Base-by-base conservation (phyloP, 2,888 invertebrate genomes). In the Tholera decimalis region DNA sequence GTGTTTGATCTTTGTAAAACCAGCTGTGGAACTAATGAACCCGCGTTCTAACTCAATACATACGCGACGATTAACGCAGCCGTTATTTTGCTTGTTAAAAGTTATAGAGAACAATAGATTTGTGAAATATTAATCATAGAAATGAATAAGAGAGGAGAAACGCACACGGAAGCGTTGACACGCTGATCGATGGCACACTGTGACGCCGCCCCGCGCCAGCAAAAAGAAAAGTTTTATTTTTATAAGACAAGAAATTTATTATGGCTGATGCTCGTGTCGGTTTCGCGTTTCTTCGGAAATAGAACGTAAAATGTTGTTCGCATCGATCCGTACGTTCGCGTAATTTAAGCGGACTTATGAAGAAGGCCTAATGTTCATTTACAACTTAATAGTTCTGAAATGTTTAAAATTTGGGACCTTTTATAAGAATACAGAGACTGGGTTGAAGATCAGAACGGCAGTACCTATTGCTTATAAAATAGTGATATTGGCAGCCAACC, bases 211-310 rank as follows among this genome's bases (percentile, higher is more conserved):
- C 87, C 89, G 87, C 89, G 89, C 88, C 88, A 88, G 89, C 92
- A 92, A 93, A 95, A 94, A 93, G 92, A 94, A 94, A 94, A 94
- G 89, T 94, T 94, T 94, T 94, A 94, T 94, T 94, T 94, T 94
- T 95, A 93, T 94, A 95, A 94, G 93, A 94, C 93, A 92, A 94
- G 93, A 93, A 94, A 95, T 94, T 93, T 94, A 95, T 95, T 93
- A 93, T 90, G 88, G 93, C 91, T 90, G 92, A 92, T 93, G 93
- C 91, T 91, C 89, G 92, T 89, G 93, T 92, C 91, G 91, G 93
- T 91, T 93, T 92, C 92, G 92, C 91, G 92, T 92, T 93, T 90
- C 91, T 92, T 93, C 92, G 91, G 91, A 92, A 93, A 93, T 91
- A 91, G 91, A 92, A 93, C 89, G 90, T 90, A 88, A 90, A 92